These are phyloP conservation scores for Masticophis lateralis DNA, from an alignment of 2,797 vertebrate genomes.

Conservation along the genomic window DNA sequence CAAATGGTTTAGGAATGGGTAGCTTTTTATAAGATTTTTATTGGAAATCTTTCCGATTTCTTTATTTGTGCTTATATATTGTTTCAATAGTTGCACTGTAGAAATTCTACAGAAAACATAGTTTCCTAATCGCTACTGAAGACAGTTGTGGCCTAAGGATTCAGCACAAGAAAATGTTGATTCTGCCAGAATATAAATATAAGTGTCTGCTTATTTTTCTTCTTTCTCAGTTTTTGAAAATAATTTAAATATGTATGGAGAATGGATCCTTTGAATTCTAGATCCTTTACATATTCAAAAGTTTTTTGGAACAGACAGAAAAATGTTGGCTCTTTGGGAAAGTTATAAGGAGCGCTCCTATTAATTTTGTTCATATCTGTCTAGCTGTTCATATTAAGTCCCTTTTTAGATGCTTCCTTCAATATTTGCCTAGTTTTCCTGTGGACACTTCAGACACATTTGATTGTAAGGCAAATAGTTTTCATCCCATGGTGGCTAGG, in stretches of 20 bases:
- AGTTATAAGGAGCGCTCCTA: background rate
- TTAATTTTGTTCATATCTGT: background rate
- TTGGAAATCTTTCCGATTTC: background rate
- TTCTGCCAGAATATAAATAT: slow-evolving; percentile 16
- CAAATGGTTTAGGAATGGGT: slow-evolving; percentile 32
- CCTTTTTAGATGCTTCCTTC: background rate
- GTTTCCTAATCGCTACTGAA: slow-evolving; percentile 20
- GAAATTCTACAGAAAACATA: background rate
- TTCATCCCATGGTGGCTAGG: background rate
- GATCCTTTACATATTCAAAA: background rate
- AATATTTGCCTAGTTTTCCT: background rate
- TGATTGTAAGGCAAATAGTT: background rate
- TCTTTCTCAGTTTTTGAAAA: slow-evolving; percentile 7
- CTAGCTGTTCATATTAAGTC: background rate
- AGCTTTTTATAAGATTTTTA: slow-evolving; percentile 25
- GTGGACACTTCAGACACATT: too few relatives aligned
- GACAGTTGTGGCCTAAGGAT: slow-evolving; percentile 7
- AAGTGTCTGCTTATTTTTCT: background rate
- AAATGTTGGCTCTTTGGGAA: background rate
- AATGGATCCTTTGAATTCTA: background rate
- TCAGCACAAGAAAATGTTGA: slow-evolving; percentile 15
- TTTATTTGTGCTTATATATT: slow-evolving; percentile 9
- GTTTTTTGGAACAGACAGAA: background rate
- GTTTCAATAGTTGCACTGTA: background rate
- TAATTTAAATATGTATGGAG: background rate